Evolutionary conservation across 2,113 vertebrate species (phyloP), one percentile per base, ranked within the genome.

Genomic region (Naja naja): DNA sequence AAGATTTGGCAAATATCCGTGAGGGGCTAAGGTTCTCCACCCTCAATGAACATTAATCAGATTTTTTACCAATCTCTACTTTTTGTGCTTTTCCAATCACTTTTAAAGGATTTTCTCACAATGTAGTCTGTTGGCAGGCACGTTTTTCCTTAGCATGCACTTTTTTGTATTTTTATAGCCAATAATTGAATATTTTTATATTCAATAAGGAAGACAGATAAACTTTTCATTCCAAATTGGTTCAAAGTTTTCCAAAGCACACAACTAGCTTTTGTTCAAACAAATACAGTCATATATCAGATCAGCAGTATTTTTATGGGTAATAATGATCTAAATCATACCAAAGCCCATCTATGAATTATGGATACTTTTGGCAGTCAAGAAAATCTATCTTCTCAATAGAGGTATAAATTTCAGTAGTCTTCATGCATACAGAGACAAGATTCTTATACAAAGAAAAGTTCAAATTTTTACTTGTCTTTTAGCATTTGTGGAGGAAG

Each of bases 301-400:
- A 89, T 58, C 92, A 94, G 93, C n/a, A 87, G 94, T 96, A 94
- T 92, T 96, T 91, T 97, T 96, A 96, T 94, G 93, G 85, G 90
- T 94, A 87, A 39, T 85, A 93, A 95, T 96, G 96, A 96, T 97
- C 95, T 96, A 95, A 85, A 34, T 96, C 95, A 94, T 92, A 90
- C 95, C 91, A 96, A 95, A 94, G 92, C 92, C 94, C 89, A 91
- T 94, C 94, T 85, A 94, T 96, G 95, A 96, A 97, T 97, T 96
- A 96, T 96, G 96, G 97, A 97, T 94, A 92, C 94, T 49, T 58
- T 94, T 89, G 93, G 92, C 91, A 96, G 96, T 96, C 95, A 91
- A 85, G 92, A 90, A 86, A 96, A 97, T 96, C 96, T 96, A 96
- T 97, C 85, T 95, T 93, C 96, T 96, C 93, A 95, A 93, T 94